A percentile compares a stretch with the other conserved stretches of the same genome.
Evolutionary conservation across 2,888 invertebrate species (phyloP).

Genomic region (Autographa gamma): DNA sequence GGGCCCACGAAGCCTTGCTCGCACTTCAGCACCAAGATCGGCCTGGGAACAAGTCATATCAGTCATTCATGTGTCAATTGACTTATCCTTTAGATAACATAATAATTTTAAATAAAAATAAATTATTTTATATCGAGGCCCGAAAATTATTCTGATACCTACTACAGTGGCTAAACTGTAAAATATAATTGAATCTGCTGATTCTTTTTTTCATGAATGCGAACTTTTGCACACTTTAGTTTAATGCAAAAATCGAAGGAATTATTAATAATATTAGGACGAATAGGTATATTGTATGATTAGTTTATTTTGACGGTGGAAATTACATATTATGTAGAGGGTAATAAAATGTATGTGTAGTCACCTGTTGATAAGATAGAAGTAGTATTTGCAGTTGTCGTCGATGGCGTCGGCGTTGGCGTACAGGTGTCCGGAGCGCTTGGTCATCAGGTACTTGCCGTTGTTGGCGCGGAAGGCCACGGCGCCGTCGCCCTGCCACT

Average conservation of each 20-base stretch:
- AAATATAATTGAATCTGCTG: no score
- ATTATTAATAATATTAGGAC: no score
- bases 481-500: constrained; percentile 97
- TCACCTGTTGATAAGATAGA: constrained; percentile 97
- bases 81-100: not conserved
- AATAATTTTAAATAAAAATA: no score
- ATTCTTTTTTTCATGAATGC: no score
- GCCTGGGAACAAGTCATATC: constrained; percentile 87
- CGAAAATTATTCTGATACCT: no score
- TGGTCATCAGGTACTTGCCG: constrained; percentile 97
- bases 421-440: constrained; percentile 97
- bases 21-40: constrained; percentile 97
- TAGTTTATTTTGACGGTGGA: no score
- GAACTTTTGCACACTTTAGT: no score
- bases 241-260: no score
- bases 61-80: not conserved
- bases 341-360: constrained; percentile 7
- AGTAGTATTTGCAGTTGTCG: constrained; percentile 97
- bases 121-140: no score
- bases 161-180: no score
- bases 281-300: no score
- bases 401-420: constrained; percentile 95
- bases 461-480: constrained; percentile 98
- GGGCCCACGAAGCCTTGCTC: constrained; percentile 99
- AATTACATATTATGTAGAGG: not conserved